Percentiles rank a stretch among this genome's conserved stretches.
phyloP scores from a whole-genome alignment of 2,113 vertebrate species.

The Tragelaphus strepsiceros region DNA sequence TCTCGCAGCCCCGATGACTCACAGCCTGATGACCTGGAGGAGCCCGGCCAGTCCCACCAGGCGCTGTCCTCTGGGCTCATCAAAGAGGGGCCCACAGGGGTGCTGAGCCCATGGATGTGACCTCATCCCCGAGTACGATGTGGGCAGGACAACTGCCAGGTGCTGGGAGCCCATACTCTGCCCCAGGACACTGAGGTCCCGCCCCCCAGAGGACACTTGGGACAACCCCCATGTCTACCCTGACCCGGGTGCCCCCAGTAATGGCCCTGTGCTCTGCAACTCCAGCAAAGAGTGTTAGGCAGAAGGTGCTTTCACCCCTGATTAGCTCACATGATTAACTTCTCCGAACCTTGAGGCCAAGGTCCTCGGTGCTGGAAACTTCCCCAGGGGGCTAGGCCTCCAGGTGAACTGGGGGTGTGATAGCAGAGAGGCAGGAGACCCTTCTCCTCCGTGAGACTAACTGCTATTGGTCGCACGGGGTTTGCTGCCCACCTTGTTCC shows the following conservation, averaged over 20 bases:
- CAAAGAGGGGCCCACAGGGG: not conserved
- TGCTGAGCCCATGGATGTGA: not conserved
- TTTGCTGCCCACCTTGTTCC: not conserved
- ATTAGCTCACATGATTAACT: rapidly evolving
- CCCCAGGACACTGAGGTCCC: not conserved
- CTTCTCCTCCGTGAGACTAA: rapidly evolving
- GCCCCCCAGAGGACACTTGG: rapidly evolving
- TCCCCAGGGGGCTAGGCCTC: rapidly evolving
- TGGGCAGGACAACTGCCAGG: no score
- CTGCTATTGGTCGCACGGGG: rapidly evolving
- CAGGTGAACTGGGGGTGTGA: rapidly evolving
- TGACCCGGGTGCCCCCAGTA: rapidly evolving
- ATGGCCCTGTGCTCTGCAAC: rapidly evolving
- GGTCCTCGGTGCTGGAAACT: rapidly evolving
- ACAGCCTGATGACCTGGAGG: rapidly evolving
- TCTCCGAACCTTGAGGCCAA: not conserved
- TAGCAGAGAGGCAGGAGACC: not conserved
- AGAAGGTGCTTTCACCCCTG: not conserved
- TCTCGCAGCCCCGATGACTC: not conserved
- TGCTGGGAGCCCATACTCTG: rapidly evolving
- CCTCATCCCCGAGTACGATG: rapidly evolving
- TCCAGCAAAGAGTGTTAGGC: not conserved
- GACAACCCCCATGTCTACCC: rapidly evolving
- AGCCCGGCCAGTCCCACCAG: rapidly evolving
- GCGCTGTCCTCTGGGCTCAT: rapidly evolving